phyloP scores from a whole-genome alignment of 2,888 invertebrate genomes.

The Automeris io region DNA sequence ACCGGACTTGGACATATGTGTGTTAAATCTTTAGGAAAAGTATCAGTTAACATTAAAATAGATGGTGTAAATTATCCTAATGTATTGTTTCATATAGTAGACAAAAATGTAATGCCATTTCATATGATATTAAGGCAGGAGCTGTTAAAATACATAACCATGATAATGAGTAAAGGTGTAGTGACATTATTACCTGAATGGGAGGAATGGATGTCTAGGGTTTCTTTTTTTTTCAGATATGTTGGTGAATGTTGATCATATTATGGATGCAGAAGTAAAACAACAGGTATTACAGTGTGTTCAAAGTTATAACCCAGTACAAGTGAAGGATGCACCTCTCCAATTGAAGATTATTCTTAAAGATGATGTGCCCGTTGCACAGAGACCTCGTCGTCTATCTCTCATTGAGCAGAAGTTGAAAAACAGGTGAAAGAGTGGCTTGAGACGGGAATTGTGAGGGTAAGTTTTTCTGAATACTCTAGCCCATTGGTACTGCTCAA shows the following conservation, averaged over 20 bases:
- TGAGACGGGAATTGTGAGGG: conserved; percentile 9
- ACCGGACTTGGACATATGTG: background rate
- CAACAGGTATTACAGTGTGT: background rate
- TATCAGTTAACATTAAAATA: background rate
- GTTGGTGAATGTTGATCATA: conserved; percentile 3
- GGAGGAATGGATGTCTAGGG: conserved; percentile 3
- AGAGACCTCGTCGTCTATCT: conserved; percentile 16
- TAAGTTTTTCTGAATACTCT: conserved; percentile 17
- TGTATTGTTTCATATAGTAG: background rate
- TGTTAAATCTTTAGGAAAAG: background rate
- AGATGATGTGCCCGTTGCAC: conserved; percentile 16
- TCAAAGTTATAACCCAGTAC: conserved; percentile 7
- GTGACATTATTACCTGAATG: conserved; percentile 2
- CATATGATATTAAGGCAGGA: conserved; percentile 13
- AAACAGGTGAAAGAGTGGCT: conserved; percentile 15
- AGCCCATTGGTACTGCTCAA: conserved; percentile 13
- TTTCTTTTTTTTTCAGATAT: conserved; percentile 4
- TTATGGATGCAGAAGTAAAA: conserved; percentile 2
- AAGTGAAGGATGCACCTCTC: conserved; percentile 9
- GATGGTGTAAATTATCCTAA: background rate
- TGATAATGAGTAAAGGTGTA: conserved; percentile 9
- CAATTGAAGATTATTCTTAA: conserved; percentile 13
- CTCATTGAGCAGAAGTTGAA: conserved; percentile 13
- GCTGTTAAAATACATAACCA: conserved; percentile 8
- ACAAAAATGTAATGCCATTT: conserved; percentile 11